phyloP scores from a whole-genome alignment of 2,888 invertebrate species.

The Cheilosia soror region DNA sequence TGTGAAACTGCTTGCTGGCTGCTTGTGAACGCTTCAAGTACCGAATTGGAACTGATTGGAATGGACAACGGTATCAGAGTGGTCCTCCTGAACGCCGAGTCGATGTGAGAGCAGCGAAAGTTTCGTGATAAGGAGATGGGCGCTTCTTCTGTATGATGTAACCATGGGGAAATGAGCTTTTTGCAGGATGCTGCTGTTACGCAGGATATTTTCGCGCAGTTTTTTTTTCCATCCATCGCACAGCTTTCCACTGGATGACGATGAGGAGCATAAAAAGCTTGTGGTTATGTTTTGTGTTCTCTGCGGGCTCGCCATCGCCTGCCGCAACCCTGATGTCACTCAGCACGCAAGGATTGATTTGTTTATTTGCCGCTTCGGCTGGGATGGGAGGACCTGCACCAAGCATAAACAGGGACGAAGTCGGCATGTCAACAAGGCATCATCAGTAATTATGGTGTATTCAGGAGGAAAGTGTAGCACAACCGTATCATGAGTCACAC shows the following conservation, averaged over 20 bases:
- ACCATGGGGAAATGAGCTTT: slow-evolving; percentile 62
- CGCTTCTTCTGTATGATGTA: slow-evolving; percentile 52
- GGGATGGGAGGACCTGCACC: slow-evolving; percentile 14
- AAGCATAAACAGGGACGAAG: slow-evolving; percentile 28
- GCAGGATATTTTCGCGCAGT: slow-evolving; percentile 69
- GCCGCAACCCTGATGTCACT: slow-evolving; percentile 35
- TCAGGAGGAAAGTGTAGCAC: no score
- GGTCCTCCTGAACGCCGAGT: slow-evolving; percentile 39
- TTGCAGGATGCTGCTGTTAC: slow-evolving; percentile 61
- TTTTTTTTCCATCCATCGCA: slow-evolving; percentile 17
- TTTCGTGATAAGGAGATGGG: slow-evolving; percentile 38
- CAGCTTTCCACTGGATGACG: slow-evolving; percentile 40
- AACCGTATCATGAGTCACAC: no score
- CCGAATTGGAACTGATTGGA: slow-evolving; percentile 71
- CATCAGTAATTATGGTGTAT: slow-evolving; percentile 5
- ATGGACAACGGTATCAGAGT: slow-evolving; percentile 31
- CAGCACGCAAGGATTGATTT: slow-evolving; percentile 54
- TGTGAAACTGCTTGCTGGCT: slow-evolving; percentile 21
- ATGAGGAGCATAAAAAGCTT: slow-evolving; percentile 40
- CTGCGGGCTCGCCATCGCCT: slow-evolving; percentile 14
- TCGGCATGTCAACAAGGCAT: slow-evolving; percentile 48
- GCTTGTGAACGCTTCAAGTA: slow-evolving; percentile 66
- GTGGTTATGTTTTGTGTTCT: slow-evolving; percentile 31
- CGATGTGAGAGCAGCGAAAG: slow-evolving; percentile 57
- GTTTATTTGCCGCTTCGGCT: slow-evolving; percentile 46